Evolutionary conservation across 2,888 invertebrate genomes (phyloP).

Genomic region (Sminthurinus aureus): DNA sequence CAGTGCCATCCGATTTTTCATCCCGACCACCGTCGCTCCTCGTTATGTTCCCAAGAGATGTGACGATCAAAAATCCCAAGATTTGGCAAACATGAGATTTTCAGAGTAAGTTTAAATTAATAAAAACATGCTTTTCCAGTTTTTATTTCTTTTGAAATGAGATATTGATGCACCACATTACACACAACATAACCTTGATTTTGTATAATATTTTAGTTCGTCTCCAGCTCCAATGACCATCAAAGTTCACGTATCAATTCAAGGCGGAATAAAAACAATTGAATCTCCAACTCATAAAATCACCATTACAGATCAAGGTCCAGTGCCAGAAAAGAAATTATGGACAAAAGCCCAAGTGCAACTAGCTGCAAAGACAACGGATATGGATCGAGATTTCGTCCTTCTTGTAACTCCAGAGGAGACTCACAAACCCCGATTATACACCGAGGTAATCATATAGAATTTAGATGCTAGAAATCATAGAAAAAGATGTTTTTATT

Average conservation of each 20-base stretch:
- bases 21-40: slow-evolving; percentile 60
- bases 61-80: slow-evolving; percentile 48
- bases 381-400: slow-evolving; percentile 62
- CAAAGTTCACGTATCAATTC: slow-evolving; percentile 51
- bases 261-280: slow-evolving; percentile 54
- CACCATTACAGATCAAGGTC: slow-evolving; percentile 35
- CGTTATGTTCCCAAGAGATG: slow-evolving; percentile 54
- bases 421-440: slow-evolving; percentile 64
- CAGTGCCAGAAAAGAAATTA: slow-evolving; percentile 41
- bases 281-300: slow-evolving; percentile 54
- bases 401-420: slow-evolving; percentile 63
- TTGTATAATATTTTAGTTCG: slow-evolving; percentile 38
- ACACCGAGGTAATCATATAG: slow-evolving; percentile 63
- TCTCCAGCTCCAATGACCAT: slow-evolving; percentile 55
- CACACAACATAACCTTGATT: slow-evolving; percentile 46
- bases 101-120: slow-evolving; percentile 33
- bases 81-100: slow-evolving; percentile 52
- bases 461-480: too few relatives aligned
- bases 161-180: neutral
- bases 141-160: slow-evolving; percentile 8
- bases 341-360: slow-evolving; percentile 52
- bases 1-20: slow-evolving; percentile 55
- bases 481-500: too few relatives aligned
- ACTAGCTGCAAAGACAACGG: slow-evolving; percentile 43
- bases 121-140: neutral